Percentiles rank a stretch among this genome's conserved stretches.
Conservation (phyloP, 92 coral and sea anemone genomes). For the Nematostella vectensis region DNA sequence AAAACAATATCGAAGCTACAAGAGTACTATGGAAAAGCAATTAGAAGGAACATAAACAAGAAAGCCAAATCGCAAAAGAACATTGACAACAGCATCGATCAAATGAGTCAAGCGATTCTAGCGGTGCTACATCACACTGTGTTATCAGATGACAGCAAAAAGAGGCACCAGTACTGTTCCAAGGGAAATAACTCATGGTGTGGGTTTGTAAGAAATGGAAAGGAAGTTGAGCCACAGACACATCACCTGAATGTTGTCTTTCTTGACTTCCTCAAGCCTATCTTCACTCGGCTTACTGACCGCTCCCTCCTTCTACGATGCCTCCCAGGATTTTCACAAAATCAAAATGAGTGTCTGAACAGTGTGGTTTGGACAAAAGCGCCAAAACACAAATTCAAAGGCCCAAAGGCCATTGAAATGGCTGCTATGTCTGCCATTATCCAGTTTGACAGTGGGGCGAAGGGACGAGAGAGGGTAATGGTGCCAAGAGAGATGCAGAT, state of each 20-base stretch:
- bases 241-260: slow-evolving; percentile 19
- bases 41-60: slow-evolving; percentile 7
- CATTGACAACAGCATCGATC: not conserved
- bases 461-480: slow-evolving; percentile 10
- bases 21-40: slow-evolving; percentile 24
- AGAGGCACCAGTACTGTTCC: not conserved
- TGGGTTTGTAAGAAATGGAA: slow-evolving; percentile 3
- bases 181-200: slow-evolving; percentile 27
- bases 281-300: slow-evolving; percentile 16
- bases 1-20: slow-evolving; percentile 14
- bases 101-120: slow-evolving; percentile 7
- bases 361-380: slow-evolving; percentile 25
- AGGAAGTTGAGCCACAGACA: slow-evolving; percentile 11
- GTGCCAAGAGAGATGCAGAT: not conserved
- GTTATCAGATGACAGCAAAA: not conserved
- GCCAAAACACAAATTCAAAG: slow-evolving; percentile 24
- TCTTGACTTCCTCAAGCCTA: slow-evolving; percentile 17
- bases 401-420: slow-evolving; percentile 18
- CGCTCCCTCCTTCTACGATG: slow-evolving; percentile 11
- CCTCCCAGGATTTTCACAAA: slow-evolving; percentile 25
- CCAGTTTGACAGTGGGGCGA: slow-evolving; percentile 19
- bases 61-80: not conserved
- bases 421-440: slow-evolving; percentile 19
- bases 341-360: slow-evolving; percentile 17
- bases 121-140: not conserved